phyloP scores from a whole-genome alignment of 2,797 vertebrate species.

The Spheniscus humboldti region DNA sequence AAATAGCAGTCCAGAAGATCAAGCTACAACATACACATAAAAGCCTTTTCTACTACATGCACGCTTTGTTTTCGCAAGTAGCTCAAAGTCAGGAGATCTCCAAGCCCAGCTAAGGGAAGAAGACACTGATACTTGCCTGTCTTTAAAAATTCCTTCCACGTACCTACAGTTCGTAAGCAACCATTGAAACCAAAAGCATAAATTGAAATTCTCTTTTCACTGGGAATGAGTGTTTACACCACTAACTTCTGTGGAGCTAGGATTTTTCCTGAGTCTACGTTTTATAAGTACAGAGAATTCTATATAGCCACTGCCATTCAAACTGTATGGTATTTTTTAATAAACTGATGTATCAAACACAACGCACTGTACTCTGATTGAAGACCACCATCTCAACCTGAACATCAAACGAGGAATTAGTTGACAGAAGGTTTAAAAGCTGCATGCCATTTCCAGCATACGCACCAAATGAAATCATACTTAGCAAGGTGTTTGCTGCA shows the following conservation, averaged over 20 bases:
- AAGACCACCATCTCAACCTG: neutral
- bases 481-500: neutral
- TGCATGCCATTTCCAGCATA: neutral
- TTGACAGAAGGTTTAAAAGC: neutral
- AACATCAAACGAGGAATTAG: neutral
- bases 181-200: neutral
- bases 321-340: neutral
- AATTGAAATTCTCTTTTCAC: neutral
- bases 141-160: neutral
- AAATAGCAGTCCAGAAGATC: neutral
- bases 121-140: neutral
- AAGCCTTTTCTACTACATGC: neutral
- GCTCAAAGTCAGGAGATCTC: neutral
- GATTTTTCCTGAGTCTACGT: neutral
- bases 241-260: neutral
- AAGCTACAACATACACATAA: neutral
- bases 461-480: neutral
- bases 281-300: neutral
- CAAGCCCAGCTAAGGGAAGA: neutral
- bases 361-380: neutral
- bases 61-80: neutral
- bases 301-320: neutral
- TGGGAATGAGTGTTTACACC: neutral
- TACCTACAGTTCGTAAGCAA: neutral
- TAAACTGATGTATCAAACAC: neutral